Evolutionary conservation across 2,797 vertebrate species (phyloP), one percentile per base, ranked within the genome.

Genomic region (Galagoides demidoff): DNA sequence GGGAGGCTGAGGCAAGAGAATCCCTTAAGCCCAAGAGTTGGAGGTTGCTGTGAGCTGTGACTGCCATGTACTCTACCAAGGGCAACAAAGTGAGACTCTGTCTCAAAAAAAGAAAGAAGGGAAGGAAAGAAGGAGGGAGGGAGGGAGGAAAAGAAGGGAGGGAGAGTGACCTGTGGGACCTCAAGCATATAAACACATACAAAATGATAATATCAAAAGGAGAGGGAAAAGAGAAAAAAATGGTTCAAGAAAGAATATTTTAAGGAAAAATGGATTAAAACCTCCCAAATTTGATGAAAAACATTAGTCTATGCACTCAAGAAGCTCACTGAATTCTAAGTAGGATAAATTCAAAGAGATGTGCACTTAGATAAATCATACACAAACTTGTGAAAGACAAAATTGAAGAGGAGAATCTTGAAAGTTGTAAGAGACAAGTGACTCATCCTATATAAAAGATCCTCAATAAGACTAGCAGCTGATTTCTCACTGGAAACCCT

Each of bases 371-470:
- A 94, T 14, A 37, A n/a, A 90, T 73, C 39, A 93, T 83, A 82
- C 92, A 59, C 39, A 95, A 82, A 82, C 31, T 55, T 81, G 86
- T 43, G 49, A 95, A 92, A 82, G 89, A 8, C 14, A 89, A 92
- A 85, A 71, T 74, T 73, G 85, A 55, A 91, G 82, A 57, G 37
- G 37, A 74, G 16, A 86, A 59, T 79, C 63, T 90, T 93, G 45
- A 86, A 64, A 73, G 17, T n/a, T 76, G 31, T 92, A 78, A 78
- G 52, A 89, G 22, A 55, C 27, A 94, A 86, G 63, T 61, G 84
- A 77, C 37, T 92, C 31, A 61, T 77, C 57, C 68, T 74, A 9
- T 25, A 77, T 74, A 86, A 95, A n/a, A 10, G 31, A 87, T 82
- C 23, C 31, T 61, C 43, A 71, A 31, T 90, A 89, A 83, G 37